phyloP scores from a whole-genome alignment of 2,888 invertebrate species.

The Clitarchus hookeri region DNA sequence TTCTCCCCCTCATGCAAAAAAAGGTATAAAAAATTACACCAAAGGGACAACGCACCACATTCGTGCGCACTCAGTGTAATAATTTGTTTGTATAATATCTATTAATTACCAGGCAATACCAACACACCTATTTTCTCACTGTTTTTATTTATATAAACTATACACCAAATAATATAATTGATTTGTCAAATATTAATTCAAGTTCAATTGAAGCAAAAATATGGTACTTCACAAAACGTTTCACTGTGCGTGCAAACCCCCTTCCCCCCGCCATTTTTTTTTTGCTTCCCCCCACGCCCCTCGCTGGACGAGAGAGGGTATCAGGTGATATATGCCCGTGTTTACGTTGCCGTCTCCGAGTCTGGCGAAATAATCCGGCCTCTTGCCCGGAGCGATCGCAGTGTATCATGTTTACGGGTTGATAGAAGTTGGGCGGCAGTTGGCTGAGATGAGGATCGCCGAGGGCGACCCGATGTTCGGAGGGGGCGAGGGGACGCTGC shows the following conservation, averaged over 20 bases:
- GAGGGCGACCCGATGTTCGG: not conserved
- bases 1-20: too few species aligned
- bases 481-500: not conserved
- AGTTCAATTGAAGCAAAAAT: too few species aligned
- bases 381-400: conserved; percentile 12
- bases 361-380: conserved; percentile 15
- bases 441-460: conserved; percentile 1
- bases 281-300: not conserved
- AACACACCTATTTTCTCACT: too few species aligned
- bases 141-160: too few species aligned
- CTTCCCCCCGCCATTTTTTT: not conserved
- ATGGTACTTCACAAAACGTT: not conserved
- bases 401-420: conserved; percentile 17
- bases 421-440: conserved; percentile 17
- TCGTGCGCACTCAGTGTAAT: too few species aligned
- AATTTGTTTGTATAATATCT: too few species aligned
- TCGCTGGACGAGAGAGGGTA: not conserved
- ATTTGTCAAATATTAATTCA: too few species aligned
- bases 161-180: too few species aligned
- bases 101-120: too few species aligned
- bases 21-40: too few species aligned
- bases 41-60: too few species aligned
- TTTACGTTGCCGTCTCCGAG: not conserved
- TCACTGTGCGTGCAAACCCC: not conserved
- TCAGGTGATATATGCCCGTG: conserved; percentile 22